Evolutionary conservation across 2,113 vertebrate genomes (phyloP).

Genomic region (Tachysurus vachellii): DNA sequence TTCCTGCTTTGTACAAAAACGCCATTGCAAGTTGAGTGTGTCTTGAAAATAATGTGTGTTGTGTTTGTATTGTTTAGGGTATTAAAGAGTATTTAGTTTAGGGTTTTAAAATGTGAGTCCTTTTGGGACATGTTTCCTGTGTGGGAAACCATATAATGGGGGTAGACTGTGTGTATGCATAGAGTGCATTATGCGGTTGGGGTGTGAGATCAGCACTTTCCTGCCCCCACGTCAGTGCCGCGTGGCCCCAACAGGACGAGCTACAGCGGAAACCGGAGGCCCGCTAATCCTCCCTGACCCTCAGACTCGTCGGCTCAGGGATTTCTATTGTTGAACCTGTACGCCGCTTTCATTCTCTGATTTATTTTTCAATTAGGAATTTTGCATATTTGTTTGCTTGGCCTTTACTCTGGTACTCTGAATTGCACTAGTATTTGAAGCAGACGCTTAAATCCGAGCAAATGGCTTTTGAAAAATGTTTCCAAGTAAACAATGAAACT

Average conservation of each 20-base stretch:
- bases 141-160: slow-evolving; percentile 65
- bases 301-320: slow-evolving; percentile 70
- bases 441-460: slow-evolving; percentile 60
- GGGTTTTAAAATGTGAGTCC: slow-evolving; percentile 25
- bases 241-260: slow-evolving; percentile 66
- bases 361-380: slow-evolving; percentile 62
- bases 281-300: slow-evolving; percentile 73
- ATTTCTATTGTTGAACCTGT: slow-evolving; percentile 70
- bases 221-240: slow-evolving; percentile 59
- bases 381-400: slow-evolving; percentile 62
- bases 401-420: slow-evolving; percentile 33
- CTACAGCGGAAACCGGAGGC: slow-evolving; percentile 75
- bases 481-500: background rate
- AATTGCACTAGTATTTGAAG: slow-evolving; percentile 57
- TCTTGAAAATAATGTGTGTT: slow-evolving; percentile 17
- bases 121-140: slow-evolving; percentile 62
- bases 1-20: background rate
- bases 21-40: background rate
- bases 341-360: slow-evolving; percentile 60
- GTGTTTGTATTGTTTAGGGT: background rate
- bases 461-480: background rate
- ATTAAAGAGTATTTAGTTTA: slow-evolving; percentile 22
- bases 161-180: slow-evolving; percentile 57
- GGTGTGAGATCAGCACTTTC: slow-evolving; percentile 76
- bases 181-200: slow-evolving; percentile 69